Conservation (phyloP, 2,797 vertebrate species). For the Brachymystax lenok region DNA sequence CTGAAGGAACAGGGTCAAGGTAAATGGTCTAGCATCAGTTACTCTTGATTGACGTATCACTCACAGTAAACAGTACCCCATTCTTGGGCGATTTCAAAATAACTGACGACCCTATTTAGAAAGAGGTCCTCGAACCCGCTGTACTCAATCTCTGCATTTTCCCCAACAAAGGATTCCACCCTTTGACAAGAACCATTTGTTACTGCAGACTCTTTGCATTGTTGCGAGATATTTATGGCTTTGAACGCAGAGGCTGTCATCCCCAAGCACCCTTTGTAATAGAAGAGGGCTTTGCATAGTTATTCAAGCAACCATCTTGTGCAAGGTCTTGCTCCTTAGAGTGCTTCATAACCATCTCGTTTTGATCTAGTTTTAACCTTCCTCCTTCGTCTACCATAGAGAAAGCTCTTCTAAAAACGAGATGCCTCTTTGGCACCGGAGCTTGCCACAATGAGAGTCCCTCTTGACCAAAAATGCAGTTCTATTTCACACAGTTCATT, state of each 20-base stretch:
- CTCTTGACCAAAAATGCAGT: not conserved
- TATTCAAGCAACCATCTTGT: not conserved
- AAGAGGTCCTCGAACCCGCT: slow-evolving; percentile 41
- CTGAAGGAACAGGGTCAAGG: slow-evolving; percentile 36
- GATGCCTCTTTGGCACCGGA: not conserved
- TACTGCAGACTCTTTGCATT: slow-evolving; percentile 30
- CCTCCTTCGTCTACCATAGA: not conserved
- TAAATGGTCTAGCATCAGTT: slow-evolving; percentile 50
- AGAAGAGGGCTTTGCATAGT: slow-evolving; percentile 11
- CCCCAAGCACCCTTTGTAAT: slow-evolving; percentile 11
- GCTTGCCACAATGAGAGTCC: not conserved
- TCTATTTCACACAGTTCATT: not conserved
- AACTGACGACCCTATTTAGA: slow-evolving; percentile 28
- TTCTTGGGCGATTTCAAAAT: slow-evolving; percentile 49
- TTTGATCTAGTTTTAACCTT: not conserved
- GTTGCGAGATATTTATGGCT: slow-evolving; percentile 20
- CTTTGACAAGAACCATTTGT: slow-evolving; percentile 16
- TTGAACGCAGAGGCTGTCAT: slow-evolving; percentile 5
- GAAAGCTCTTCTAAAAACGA: not conserved
- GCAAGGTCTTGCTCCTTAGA: not conserved
- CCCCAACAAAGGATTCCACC: slow-evolving; percentile 32
- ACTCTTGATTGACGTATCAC: slow-evolving; percentile 42
- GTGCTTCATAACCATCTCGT: not conserved
- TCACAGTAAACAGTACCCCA: slow-evolving; percentile 24
- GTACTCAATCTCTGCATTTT: slow-evolving; percentile 19